These are phyloP conservation scores for Glaucopsyche alexis DNA, from an alignment of 2,888 invertebrate genomes.

Conservation along the genomic window DNA sequence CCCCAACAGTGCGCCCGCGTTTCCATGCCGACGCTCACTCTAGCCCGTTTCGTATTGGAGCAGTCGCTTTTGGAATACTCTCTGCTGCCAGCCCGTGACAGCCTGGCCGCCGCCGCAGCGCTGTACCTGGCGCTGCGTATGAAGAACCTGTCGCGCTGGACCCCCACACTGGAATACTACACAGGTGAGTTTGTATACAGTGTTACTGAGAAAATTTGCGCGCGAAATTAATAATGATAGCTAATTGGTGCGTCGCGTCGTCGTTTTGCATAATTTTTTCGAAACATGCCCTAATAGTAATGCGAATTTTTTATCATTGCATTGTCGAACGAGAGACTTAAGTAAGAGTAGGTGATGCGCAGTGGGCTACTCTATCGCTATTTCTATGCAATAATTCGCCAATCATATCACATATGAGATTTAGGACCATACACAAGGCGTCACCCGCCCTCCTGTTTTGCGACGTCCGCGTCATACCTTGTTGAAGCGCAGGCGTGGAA, in stretches of 20 bases:
- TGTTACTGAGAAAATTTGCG: background rate
- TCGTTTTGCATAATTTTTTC: background rate
- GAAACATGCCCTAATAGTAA: background rate
- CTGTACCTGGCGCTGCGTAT: slow-evolving; percentile 93
- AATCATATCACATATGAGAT: too few relatives aligned
- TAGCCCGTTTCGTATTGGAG: slow-evolving; percentile 97
- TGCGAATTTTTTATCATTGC: too few relatives aligned
- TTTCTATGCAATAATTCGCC: too few relatives aligned
- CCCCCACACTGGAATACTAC: slow-evolving; percentile 86
- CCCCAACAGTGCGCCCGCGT: slow-evolving; percentile 88
- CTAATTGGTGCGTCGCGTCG: background rate
- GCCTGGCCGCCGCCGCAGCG: slow-evolving; percentile 93
- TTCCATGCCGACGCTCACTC: slow-evolving; percentile 94
- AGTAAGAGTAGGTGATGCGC: too few relatives aligned
- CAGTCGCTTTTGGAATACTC: slow-evolving; percentile 95
- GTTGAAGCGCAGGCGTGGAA: too few relatives aligned
- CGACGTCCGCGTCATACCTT: too few relatives aligned
- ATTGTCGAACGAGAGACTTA: too few relatives aligned
- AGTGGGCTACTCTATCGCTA: too few relatives aligned
- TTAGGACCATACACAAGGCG: too few relatives aligned
- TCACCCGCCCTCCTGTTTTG: too few relatives aligned
- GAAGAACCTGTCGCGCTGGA: slow-evolving; percentile 88
- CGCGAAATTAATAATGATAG: slow-evolving; percentile 1
- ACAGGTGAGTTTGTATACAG: slow-evolving; percentile 76
- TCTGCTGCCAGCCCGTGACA: slow-evolving; percentile 88